Conservation (phyloP, 2,797 vertebrate species). For the Pygocentrus nattereri region DNA sequence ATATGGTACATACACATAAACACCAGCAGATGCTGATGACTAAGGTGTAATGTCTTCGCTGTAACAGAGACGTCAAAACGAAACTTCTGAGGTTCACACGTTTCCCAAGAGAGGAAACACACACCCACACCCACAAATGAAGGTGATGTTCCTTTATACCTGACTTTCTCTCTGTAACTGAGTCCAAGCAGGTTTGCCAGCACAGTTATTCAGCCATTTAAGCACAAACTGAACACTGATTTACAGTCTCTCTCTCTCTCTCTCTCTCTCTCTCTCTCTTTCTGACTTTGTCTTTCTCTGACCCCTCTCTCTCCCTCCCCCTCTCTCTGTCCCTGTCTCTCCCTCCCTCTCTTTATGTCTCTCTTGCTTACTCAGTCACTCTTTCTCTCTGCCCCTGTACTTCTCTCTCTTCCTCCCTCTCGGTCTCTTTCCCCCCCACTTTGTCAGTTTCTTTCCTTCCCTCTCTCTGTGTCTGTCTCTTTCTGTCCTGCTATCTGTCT, state of each 20-base stretch:
- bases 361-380: background rate
- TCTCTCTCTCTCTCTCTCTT: conserved; percentile 2
- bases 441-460: too few relatives aligned
- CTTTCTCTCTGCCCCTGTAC: background rate
- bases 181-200: background rate
- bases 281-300: conserved; percentile 6
- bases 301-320: background rate
- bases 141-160: background rate
- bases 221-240: too few relatives aligned
- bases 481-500: too few relatives aligned
- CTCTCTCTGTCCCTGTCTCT: background rate
- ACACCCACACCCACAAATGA: conserved; percentile 28
- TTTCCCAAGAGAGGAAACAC: background rate
- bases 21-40: background rate
- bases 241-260: background rate
- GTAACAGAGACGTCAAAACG: conserved; percentile 2
- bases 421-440: background rate
- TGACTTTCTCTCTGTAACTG: background rate
- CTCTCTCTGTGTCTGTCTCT: too few relatives aligned
- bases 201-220: too few relatives aligned
- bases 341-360: background rate
- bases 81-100: background rate
- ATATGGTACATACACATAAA: background rate
- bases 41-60: background rate
- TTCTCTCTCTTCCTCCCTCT: background rate